Conservation (phyloP, 2,797 vertebrate species). For the Hephaestus fuliginosus region DNA sequence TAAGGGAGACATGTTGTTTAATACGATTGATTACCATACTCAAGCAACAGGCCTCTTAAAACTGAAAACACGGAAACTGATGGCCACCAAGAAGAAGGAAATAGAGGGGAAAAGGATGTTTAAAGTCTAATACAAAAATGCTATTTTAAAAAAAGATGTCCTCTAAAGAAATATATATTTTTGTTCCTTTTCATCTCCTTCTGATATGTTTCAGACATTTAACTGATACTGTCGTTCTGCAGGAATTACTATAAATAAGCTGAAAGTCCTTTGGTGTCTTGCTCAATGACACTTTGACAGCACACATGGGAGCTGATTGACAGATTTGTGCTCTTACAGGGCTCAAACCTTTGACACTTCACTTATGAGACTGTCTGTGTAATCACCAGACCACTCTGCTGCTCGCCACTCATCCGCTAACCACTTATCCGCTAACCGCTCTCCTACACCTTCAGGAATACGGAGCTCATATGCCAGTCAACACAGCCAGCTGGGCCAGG, state of each 20-base stretch:
- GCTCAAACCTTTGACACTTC: slow-evolving; percentile 11
- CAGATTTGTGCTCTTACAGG: not conserved
- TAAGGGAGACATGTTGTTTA: slow-evolving; percentile 29
- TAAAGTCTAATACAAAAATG: not conserved
- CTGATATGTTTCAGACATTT: not conserved
- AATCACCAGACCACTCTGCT: not conserved
- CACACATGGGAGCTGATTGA: slow-evolving; percentile 8
- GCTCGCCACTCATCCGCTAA: not conserved
- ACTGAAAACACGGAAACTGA: slow-evolving; percentile 4
- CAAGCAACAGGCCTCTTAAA: not conserved
- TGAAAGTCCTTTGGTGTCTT: slow-evolving; percentile 2
- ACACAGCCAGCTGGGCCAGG: slow-evolving; percentile 93
- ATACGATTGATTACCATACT: slow-evolving; percentile 36
- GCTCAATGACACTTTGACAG: slow-evolving; percentile 12
- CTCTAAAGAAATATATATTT: not conserved
- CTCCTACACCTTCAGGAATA: slow-evolving; percentile 84
- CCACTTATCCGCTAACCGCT: not conserved
- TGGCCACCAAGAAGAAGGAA: not conserved
- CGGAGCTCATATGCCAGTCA: slow-evolving; percentile 95
- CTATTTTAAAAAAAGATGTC: not conserved
- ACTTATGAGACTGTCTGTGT: slow-evolving; percentile 2
- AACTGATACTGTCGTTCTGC: not conserved
- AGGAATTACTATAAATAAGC: slow-evolving; percentile 4
- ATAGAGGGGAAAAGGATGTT: not conserved
- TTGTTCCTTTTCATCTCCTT: not conserved